These are phyloP conservation scores for Ichneumoninae sp. DNA, from an alignment of 2,888 invertebrate genomes.

Conservation along the genomic window DNA sequence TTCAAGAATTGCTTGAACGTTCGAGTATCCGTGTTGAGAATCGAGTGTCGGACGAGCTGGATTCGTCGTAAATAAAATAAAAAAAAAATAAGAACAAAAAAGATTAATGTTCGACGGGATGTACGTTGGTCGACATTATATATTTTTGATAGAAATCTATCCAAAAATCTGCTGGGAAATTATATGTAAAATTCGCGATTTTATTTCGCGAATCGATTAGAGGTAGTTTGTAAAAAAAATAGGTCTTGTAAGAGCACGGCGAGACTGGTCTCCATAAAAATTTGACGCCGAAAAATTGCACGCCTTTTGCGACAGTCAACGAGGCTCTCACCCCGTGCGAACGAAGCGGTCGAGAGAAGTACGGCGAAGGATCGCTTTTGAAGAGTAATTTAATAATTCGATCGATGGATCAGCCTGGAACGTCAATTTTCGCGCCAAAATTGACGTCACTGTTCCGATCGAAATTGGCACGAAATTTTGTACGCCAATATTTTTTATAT, in stretches of 20 bases:
- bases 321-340: conserved; percentile 15
- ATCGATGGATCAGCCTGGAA: conserved; percentile 11
- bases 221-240: conserved; percentile 56
- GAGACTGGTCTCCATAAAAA: conserved; percentile 57
- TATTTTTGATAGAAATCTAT: conserved; percentile 83
- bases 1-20: conserved; percentile 83
- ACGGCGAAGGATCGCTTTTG: conserved; percentile 56
- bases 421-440: conserved; percentile 53
- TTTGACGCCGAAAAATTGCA: conserved; percentile 27
- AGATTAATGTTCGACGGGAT: conserved; percentile 19
- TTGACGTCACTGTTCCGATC: conserved; percentile 46
- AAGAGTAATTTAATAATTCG: conserved; percentile 25
- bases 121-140: conserved; percentile 64
- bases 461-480: conserved; percentile 40
- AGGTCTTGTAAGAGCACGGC: conserved; percentile 36
- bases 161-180: conserved; percentile 69
- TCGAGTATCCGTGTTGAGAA: conserved; percentile 83
- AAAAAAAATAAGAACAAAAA: conserved; percentile 55
- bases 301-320: conserved; percentile 15
- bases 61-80: conserved; percentile 64
- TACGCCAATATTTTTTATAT: conserved; percentile 29
- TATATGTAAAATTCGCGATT: conserved; percentile 27
- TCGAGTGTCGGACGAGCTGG: conserved; percentile 78
- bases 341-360: conserved; percentile 32
- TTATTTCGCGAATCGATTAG: conserved; percentile 40